Evolutionary conservation across 1,140 invertebrate species (phyloP), one percentile per base, ranked within the genome.

Genomic region (Dreissena polymorpha): DNA sequence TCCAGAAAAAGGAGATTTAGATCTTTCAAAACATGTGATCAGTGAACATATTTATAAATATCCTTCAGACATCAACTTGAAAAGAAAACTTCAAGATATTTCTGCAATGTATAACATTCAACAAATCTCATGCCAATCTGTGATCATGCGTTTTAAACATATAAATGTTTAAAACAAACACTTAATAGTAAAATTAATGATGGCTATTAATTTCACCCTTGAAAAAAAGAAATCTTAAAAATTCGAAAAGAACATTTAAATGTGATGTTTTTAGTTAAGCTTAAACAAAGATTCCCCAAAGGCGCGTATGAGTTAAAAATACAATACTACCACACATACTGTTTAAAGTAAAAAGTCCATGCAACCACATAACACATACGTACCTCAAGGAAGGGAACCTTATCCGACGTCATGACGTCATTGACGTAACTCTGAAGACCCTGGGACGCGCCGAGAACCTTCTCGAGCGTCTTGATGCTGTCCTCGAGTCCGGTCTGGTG

Each of bases 351-450:
- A 18, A 57, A 23, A 75, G 10, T 16, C 39, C 18, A 21, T 29
- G 53, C 57, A 75, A 39, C 39, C 21, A 60, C 49, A 23, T 23
- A 14, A 50, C 12, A 23, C 39, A 50, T 63, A 80, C 53, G 49
- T 71, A 87, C 88, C 83, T 89, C 87, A 16, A 88, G 55, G 70
- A 88, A 85, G 6, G 85, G 74, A 13, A 78, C 76, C 29, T 83
- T 76, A 18, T 88, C 85, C 27, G 89, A 85, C 63, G 83, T 83
- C n/a, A 91, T 65, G 27, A 91, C 80, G 14, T 89, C 87, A 12
- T 86, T 81, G 0, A 91, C 82, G 72, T 89, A 89, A 25, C 77
- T 71, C 12, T 79, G 75, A 0, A 91, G 82, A 49, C 86, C 88
- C 49, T 86, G 77, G 25, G 89, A 84, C 13, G 87, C 82, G 0